Base-by-base conservation (phyloP, 2,797 vertebrate species). In the Anas bernieri region DNA sequence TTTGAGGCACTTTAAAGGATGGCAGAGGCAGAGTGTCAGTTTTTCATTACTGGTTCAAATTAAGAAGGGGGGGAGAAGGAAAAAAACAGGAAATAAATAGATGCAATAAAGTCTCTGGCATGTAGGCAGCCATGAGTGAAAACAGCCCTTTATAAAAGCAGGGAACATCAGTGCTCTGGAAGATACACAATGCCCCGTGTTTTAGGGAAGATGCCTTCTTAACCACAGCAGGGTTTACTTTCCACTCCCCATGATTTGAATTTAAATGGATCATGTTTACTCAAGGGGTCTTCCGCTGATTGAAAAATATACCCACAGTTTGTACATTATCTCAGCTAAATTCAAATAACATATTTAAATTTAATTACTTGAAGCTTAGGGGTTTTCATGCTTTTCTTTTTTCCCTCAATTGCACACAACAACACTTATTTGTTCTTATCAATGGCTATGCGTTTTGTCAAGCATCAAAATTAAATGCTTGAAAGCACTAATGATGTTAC, bases 401-500 rank as follows among this genome's bases (percentile, higher is more conserved):
- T 88, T 86, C 81, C 89, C 94, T 93, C 86, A 92, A 82, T 95
- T 96, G 93, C 94, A 94, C 59, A 81, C 90, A 85, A 79, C 66
- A 78, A 39, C 77, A 96, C 91, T 96, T 96, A 96, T 93, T 97
- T 96, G 94, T 94, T 96, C 94, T 96, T 97, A 97, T 96, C 97
- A 96, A 98, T 96, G 97, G 92, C 97, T 92, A 90, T 90, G 96
- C 2, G 28, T 93, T 98, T 97, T 97, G 94, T 96, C 97, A 97
- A 96, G 96, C 95, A 96, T 97, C 95, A 97, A 97, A 97, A 98
- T 97, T 97, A 97, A 98, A 96, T 96, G 97, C 96, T 97, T 97
- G 89, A 92, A 95, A 97, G 95, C 95, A 96, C 96, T 97, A 97
- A 98, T 97, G 97, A 97, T 97, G 97, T 95, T 97, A 97, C 93